phyloP scores from a whole-genome alignment of 2,888 invertebrate species.

The Cyaniris semiargus region DNA sequence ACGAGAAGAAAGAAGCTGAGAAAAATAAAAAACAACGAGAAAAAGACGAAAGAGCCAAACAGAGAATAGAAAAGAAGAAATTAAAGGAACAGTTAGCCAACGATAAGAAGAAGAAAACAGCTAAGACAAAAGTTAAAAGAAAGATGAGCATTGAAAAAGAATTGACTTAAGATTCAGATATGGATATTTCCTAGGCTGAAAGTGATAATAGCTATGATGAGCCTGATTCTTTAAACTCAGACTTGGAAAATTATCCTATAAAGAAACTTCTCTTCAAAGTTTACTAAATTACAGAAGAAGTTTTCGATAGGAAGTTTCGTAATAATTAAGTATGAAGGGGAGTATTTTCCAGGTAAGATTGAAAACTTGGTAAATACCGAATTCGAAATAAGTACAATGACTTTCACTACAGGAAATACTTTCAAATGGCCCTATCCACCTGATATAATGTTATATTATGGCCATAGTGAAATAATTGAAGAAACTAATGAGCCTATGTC shows the following conservation, averaged over 20 bases:
- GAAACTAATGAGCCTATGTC: too few species aligned
- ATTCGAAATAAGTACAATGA: slow-evolving; percentile 34
- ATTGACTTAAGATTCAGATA: slow-evolving; percentile 32
- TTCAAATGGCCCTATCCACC: slow-evolving; percentile 38
- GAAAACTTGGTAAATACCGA: slow-evolving; percentile 28
- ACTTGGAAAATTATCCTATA: slow-evolving; percentile 35
- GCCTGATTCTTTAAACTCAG: slow-evolving; percentile 34
- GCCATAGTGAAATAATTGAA: too few species aligned
- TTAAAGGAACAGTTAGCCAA: slow-evolving; percentile 28
- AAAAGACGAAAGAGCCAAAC: slow-evolving; percentile 35
- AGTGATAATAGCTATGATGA: slow-evolving; percentile 36
- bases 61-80: slow-evolving; percentile 32
- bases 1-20: slow-evolving; percentile 35
- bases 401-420: slow-evolving; percentile 36
- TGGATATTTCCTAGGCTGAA: slow-evolving; percentile 35
- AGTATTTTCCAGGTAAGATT: slow-evolving; percentile 31
- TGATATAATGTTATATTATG: slow-evolving; percentile 26
- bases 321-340: slow-evolving; percentile 28
- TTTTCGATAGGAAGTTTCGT: slow-evolving; percentile 30
- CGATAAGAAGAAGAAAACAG: slow-evolving; percentile 28
- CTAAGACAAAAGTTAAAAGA: slow-evolving; percentile 26
- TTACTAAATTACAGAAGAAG: slow-evolving; percentile 29
- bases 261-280: slow-evolving; percentile 34
- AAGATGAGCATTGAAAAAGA: slow-evolving; percentile 33
- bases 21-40: slow-evolving; percentile 35